Base-by-base conservation (phyloP, 2,888 invertebrate species). In the Anaspis maculata region DNA sequence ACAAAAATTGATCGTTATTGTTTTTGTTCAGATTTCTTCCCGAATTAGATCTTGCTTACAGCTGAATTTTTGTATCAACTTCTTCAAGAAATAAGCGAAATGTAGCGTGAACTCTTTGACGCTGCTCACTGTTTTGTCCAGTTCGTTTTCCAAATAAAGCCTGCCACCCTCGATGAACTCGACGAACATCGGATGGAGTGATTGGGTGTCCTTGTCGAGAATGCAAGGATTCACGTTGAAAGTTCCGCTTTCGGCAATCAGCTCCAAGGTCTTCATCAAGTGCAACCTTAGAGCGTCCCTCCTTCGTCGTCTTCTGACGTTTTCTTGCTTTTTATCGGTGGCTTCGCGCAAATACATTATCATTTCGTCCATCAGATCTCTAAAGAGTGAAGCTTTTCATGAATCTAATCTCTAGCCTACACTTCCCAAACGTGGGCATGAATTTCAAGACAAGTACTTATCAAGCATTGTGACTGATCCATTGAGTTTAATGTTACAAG, bases 141-240 rank as follows among this genome's bases (percentile, higher is more conserved):
- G 83, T 62, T 98, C 97, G 43, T 81, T 81, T 62, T 96, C 94
- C 30, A 98, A 71, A 61, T 89, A 92, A 31, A 83, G 75, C 15
- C 95, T 75, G 10, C 89, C 91, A 0, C 95, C 94, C 51, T 97
- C 96, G 51, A 98, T 80, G 59, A 95, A 96, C 58, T 98, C 97
- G 3, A 91, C 81, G 54, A 97, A 80, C 1, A 85, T 79, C 1
- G 87, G 79, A 65, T 88, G 89, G 28, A 96, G 69, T 1, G 83
- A 79, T 47, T 88, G 88, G 0, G 84, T 80, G 50, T 84, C 82
- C 37, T 80, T 73, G 55, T 95, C 94, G 46, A 92, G 59, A 2
- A 91, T 83, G 49, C 84, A 86, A 2, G 84, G 72, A 56, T 89
- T 90, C 56, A 78, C 77, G 15, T 88, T 84, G 57, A 92, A 89